phyloP scores from a whole-genome alignment of 2,113 vertebrate species.

The Ptychochromis oligacanthus region DNA sequence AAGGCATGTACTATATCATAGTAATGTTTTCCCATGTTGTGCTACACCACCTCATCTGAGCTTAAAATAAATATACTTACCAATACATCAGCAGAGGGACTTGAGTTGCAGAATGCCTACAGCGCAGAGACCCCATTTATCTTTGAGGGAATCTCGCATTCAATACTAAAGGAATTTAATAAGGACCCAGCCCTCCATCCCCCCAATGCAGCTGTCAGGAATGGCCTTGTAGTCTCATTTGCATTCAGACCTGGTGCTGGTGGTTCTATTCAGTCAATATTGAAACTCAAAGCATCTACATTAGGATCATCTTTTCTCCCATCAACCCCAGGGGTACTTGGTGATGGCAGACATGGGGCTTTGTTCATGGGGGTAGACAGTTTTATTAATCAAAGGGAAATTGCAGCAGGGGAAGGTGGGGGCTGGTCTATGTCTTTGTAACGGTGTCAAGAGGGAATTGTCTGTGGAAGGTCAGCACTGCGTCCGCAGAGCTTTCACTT shows the following conservation, averaged over 20 bases:
- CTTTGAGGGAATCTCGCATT: slow-evolving; percentile 42
- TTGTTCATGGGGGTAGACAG: slow-evolving; percentile 63
- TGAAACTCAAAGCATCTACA: slow-evolving; percentile 67
- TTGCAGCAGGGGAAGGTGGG: slow-evolving; percentile 59
- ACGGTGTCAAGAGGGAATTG: slow-evolving; percentile 72
- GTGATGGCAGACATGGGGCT: slow-evolving; percentile 55
- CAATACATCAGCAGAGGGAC: slow-evolving; percentile 16
- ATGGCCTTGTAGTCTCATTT: slow-evolving; percentile 59
- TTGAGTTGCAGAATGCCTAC: not conserved
- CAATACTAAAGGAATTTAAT: slow-evolving; percentile 62
- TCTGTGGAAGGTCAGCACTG: slow-evolving; percentile 69
- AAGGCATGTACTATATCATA: not conserved
- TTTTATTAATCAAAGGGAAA: slow-evolving; percentile 77
- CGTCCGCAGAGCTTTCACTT: slow-evolving; percentile 62
- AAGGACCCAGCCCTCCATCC: slow-evolving; percentile 16
- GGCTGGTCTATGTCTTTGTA: slow-evolving; percentile 72
- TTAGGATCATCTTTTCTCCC: slow-evolving; percentile 74
- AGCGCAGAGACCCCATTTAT: slow-evolving; percentile 30
- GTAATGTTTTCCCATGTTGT: not conserved
- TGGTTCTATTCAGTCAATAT: slow-evolving; percentile 69
- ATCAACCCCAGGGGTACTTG: slow-evolving; percentile 66
- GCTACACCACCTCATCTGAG: not conserved
- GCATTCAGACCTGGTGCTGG: slow-evolving; percentile 70
- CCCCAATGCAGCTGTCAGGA: slow-evolving; percentile 42
- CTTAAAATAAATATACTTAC: slow-evolving; percentile 35